These are phyloP conservation scores for Lethenteron reissneri DNA, from an alignment of 2,113 vertebrate genomes.

Conservation along the genomic window DNA sequence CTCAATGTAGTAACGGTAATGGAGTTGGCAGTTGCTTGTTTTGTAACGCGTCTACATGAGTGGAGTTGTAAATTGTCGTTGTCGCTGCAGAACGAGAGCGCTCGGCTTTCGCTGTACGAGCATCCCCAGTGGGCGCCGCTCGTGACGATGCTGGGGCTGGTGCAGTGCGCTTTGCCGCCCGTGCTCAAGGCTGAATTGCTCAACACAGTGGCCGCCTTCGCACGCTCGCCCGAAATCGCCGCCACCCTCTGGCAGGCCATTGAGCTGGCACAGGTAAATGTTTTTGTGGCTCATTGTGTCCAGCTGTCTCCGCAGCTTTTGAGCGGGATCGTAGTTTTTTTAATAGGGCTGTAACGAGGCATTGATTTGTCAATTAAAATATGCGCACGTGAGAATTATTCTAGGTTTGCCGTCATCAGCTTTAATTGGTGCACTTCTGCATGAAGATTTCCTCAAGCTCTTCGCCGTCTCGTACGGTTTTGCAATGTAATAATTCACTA, in stretches of 20 bases:
- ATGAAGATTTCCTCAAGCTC: not conserved
- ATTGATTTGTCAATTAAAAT: not conserved
- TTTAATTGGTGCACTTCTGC: not conserved
- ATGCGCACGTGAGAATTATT: not conserved
- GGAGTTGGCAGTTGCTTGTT: no score
- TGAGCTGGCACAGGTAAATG: not conserved
- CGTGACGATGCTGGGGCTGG: not conserved
- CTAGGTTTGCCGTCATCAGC: not conserved
- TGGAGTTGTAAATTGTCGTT: no score
- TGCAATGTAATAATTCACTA: no score
- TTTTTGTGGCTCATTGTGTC: not conserved
- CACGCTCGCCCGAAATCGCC: not conserved
- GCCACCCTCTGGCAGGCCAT: conserved; percentile 3
- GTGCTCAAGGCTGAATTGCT: conserved; percentile 1
- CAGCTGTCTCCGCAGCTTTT: not conserved
- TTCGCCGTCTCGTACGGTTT: not conserved
- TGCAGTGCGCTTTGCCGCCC: not conserved
- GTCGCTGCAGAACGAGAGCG: not conserved
- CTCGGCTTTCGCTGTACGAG: conserved; percentile 5
- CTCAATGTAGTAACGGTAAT: no score
- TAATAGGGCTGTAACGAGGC: not conserved
- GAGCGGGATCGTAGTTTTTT: not conserved
- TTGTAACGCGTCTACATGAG: no score
- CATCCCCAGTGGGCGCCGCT: not conserved
- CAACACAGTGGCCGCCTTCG: not conserved